Evolutionary conservation across 2,888 invertebrate species (phyloP).

Genomic region (Caenorhabditis sp.): DNA sequence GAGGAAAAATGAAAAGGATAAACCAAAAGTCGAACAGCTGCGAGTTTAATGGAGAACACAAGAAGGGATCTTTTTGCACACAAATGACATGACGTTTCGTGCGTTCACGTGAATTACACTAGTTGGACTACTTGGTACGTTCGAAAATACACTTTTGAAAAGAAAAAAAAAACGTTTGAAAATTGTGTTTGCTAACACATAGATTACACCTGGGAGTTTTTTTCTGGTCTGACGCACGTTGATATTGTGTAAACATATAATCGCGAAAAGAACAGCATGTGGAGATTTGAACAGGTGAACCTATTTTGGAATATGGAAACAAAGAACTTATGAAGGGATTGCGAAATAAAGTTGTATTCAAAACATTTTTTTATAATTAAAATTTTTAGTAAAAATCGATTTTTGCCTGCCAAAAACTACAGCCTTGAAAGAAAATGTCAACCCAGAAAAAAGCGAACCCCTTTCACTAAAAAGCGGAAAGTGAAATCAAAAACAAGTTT

Average conservation of each 20-base stretch:
- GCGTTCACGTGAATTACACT: not conserved
- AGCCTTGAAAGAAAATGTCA: too few species aligned
- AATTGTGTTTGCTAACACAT: not conserved
- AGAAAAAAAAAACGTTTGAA: not conserved
- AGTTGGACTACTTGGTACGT: too few species aligned
- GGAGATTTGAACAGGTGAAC: not conserved
- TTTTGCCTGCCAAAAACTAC: too few species aligned
- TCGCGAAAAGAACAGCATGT: not conserved
- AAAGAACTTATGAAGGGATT: not conserved
- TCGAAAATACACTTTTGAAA: too few species aligned
- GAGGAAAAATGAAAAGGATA: not conserved
- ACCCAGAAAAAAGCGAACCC: too few species aligned
- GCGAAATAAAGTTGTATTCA: not conserved
- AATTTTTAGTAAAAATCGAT: too few species aligned
- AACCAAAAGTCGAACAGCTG: not conserved
- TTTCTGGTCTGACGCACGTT: not conserved
- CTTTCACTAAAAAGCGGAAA: not conserved
- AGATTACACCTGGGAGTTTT: not conserved
- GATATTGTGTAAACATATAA: not conserved
- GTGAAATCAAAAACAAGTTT: not conserved
- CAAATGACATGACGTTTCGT: not conserved
- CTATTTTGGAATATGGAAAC: not conserved
- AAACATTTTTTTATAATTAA: too few species aligned
- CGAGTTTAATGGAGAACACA: not conserved
- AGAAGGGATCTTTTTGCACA: not conserved